phyloP scores from a whole-genome alignment of 1,140 invertebrate genomes.

The Adoxophyes honmai region DNA sequence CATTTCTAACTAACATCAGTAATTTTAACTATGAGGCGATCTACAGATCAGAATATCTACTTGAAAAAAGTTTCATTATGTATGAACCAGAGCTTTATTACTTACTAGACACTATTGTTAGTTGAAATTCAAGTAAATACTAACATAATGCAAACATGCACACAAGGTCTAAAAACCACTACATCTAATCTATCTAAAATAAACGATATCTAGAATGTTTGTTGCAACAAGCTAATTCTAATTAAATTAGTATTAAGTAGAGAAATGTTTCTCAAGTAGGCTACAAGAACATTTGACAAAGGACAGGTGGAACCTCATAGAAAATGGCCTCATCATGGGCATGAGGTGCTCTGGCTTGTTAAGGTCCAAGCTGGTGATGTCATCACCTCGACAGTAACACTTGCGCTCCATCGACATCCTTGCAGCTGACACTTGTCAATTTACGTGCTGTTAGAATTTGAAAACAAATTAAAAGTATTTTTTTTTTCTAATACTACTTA shows the following conservation, averaged over 20 bases:
- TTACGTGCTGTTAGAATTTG: slow-evolving; percentile 23
- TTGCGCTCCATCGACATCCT: slow-evolving; percentile 63
- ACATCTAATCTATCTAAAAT: too few relatives aligned
- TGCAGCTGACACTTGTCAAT: slow-evolving; percentile 44
- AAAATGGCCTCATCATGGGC: slow-evolving; percentile 70
- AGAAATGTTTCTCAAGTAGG: not conserved
- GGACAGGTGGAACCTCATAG: slow-evolving; percentile 51
- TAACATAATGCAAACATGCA: too few relatives aligned
- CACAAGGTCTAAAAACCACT: too few relatives aligned
- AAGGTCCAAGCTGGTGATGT: slow-evolving; percentile 45
- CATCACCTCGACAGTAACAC: slow-evolving; percentile 65
- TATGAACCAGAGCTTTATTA: too few relatives aligned
- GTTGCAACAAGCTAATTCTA: not conserved
- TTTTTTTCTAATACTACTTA: too few relatives aligned
- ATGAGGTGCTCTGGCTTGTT: slow-evolving; percentile 56
- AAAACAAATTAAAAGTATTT: not conserved
- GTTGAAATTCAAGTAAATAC: too few relatives aligned
- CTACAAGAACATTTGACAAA: not conserved
- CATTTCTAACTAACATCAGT: too few relatives aligned
- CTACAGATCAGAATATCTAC: too few relatives aligned
- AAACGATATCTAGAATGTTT: too few relatives aligned
- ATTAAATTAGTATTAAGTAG: not conserved
- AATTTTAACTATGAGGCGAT: too few relatives aligned
- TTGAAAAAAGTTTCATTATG: too few relatives aligned
- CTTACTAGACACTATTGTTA: too few relatives aligned